phyloP scores from a whole-genome alignment of 1,140 invertebrate species.

The Anoplophora glabripennis region DNA sequence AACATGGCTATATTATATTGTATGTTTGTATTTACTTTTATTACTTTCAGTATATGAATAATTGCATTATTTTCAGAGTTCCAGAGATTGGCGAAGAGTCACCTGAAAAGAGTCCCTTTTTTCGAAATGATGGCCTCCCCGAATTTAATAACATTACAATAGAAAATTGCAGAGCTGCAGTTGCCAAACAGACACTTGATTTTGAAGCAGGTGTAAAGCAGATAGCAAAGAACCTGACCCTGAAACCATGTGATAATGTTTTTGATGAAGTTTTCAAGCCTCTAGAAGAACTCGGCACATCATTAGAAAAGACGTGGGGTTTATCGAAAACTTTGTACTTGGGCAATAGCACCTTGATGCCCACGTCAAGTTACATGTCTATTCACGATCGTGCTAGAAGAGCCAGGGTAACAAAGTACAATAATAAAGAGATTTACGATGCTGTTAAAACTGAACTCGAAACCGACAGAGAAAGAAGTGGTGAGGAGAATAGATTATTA shows the following conservation, averaged over 20 bases:
- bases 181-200: slow-evolving; percentile 77
- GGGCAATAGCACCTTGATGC: slow-evolving; percentile 76
- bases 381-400: slow-evolving; percentile 70
- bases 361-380: slow-evolving; percentile 69
- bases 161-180: slow-evolving; percentile 76
- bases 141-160: slow-evolving; percentile 78
- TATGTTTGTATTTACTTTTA: slow-evolving; percentile 17
- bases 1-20: slow-evolving; percentile 31
- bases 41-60: not conserved
- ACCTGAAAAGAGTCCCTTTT: slow-evolving; percentile 68
- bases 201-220: slow-evolving; percentile 74
- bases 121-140: slow-evolving; percentile 70
- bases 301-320: slow-evolving; percentile 82
- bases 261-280: slow-evolving; percentile 74
- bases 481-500: slow-evolving; percentile 68
- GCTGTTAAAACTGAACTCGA: slow-evolving; percentile 60
- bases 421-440: slow-evolving; percentile 64
- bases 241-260: slow-evolving; percentile 55
- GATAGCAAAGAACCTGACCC: slow-evolving; percentile 58
- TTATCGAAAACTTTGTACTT: slow-evolving; percentile 78
- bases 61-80: slow-evolving; percentile 60
- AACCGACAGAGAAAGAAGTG: slow-evolving; percentile 52
- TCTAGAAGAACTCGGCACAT: slow-evolving; percentile 68
- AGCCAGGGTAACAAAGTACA: slow-evolving; percentile 65
- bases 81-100: slow-evolving; percentile 86